A percentile compares a stretch with the other conserved stretches of the same genome.
phyloP scores from a whole-genome alignment of 35 echinoderm and acorn worm genomes.

The Heliocidaris tuberculata region DNA sequence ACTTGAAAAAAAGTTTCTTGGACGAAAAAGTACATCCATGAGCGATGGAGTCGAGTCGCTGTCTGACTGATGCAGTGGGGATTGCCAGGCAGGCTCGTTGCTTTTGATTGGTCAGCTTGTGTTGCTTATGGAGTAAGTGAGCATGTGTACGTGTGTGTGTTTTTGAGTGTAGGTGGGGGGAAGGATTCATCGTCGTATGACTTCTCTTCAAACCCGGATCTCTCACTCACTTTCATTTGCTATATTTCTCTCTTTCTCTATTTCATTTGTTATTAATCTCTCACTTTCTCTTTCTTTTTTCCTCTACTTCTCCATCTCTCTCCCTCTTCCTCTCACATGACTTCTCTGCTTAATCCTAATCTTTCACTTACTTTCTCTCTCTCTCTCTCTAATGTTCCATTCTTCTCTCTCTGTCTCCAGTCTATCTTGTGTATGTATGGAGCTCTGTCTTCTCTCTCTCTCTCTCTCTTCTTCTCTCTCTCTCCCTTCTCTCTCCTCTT shows the following conservation, averaged over 20 bases:
- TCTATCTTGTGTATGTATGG: neutral
- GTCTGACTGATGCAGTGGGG: neutral
- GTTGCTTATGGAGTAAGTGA: neutral
- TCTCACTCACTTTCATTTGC: neutral
- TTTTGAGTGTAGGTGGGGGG: neutral
- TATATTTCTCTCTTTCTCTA: neutral
- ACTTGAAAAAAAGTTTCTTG: neutral
- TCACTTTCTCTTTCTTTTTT: neutral
- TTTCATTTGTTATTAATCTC: neutral
- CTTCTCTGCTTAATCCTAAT: neutral
- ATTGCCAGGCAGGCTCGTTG: neutral
- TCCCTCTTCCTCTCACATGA: neutral
- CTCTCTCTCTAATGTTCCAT: no score
- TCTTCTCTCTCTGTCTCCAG: neutral
- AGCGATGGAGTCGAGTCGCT: neutral
- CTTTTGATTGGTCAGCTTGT: neutral
- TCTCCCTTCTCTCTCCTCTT: neutral
- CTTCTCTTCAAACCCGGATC: neutral
- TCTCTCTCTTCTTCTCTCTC: neutral
- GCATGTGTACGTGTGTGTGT: neutral
- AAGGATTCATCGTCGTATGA: neutral
- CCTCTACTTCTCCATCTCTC: neutral
- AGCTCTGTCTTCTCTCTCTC: neutral
- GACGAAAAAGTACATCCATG: neutral
- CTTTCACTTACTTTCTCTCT: neutral